Percentiles rank a stretch among this genome's conserved stretches.
Evolutionary conservation across 2,888 invertebrate genomes (phyloP).

Genomic region (Oscheius onirici): DNA sequence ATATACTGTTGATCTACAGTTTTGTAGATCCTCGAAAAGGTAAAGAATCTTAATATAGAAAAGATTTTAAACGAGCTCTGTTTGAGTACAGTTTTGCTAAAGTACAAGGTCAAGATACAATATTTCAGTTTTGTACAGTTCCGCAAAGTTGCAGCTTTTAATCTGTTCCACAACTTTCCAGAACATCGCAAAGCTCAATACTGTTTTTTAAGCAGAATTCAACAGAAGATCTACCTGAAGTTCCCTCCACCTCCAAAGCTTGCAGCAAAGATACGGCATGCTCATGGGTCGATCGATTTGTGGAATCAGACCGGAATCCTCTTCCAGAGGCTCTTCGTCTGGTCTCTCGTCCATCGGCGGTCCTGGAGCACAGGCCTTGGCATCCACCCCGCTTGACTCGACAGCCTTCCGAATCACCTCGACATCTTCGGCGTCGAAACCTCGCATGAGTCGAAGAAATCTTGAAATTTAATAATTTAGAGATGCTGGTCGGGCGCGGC

Average conservation of each 20-base stretch:
- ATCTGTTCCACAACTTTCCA: too few species aligned
- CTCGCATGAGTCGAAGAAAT: conserved; percentile 70
- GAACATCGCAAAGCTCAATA: too few species aligned
- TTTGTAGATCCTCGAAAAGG: too few species aligned
- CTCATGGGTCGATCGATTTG: conserved; percentile 70
- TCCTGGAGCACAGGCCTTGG: conserved; percentile 69
- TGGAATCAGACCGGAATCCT: conserved; percentile 69
- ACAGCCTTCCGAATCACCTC: conserved; percentile 69
- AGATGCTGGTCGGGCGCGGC: not conserved
- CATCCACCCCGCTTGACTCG: conserved; percentile 54
- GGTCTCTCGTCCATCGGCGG: conserved; percentile 70
- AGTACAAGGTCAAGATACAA: too few species aligned
- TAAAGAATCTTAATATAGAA: too few species aligned
- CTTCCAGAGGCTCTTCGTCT: conserved; percentile 56
- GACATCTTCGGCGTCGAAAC: conserved; percentile 70
- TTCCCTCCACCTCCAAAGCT: conserved; percentile 70
- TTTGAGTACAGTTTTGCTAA: too few species aligned
- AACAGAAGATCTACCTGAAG: conserved; percentile 52
- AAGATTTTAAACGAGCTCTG: too few species aligned
- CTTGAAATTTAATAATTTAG: conserved; percentile 37
- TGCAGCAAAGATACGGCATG: conserved; percentile 71
- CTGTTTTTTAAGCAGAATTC: too few species aligned
- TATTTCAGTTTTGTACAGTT: too few species aligned
- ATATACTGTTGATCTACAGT: too few species aligned
- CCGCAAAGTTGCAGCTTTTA: too few species aligned